phyloP scores from a whole-genome alignment of 2,888 invertebrate species.

The Apodemia duryi region DNA sequence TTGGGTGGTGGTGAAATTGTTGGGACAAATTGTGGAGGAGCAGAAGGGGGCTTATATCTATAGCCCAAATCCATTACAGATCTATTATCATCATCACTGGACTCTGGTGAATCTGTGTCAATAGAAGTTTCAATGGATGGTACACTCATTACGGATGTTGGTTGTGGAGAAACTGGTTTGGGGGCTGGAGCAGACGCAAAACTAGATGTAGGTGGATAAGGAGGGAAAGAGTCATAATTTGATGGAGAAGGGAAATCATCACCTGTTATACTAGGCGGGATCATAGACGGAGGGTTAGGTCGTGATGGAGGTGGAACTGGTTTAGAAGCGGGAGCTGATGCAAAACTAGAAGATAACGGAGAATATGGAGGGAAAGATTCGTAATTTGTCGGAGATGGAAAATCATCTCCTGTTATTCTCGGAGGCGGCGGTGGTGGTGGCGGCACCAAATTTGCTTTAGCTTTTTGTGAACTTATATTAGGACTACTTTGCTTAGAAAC shows the following conservation, averaged over 20 bases:
- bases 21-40: conserved; percentile 45
- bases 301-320: conserved; percentile 47
- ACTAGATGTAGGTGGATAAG: conserved; percentile 46
- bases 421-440: conserved; percentile 58
- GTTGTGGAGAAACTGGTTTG: conserved; percentile 29
- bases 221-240: conserved; percentile 66
- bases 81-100: conserved; percentile 38
- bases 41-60: conserved; percentile 52
- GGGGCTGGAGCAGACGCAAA: conserved; percentile 32
- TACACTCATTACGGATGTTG: conserved; percentile 37
- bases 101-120: conserved; percentile 39
- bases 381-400: conserved; percentile 56
- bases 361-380: conserved; percentile 46
- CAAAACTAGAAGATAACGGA: conserved; percentile 37
- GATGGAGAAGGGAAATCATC: conserved; percentile 57
- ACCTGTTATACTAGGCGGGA: conserved; percentile 46
- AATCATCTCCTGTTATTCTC: conserved; percentile 47
- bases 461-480: conserved; percentile 38
- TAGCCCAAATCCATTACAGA: conserved; percentile 50
- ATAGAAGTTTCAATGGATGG: conserved; percentile 40
- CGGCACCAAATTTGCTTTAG: conserved; percentile 56
- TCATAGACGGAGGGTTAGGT: conserved; percentile 38
- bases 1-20: conserved; percentile 50
- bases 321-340: conserved; percentile 31
- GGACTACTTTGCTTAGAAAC: conserved; percentile 49